Conservation (phyloP, 2,797 vertebrate species). For the Falco naumanni region DNA sequence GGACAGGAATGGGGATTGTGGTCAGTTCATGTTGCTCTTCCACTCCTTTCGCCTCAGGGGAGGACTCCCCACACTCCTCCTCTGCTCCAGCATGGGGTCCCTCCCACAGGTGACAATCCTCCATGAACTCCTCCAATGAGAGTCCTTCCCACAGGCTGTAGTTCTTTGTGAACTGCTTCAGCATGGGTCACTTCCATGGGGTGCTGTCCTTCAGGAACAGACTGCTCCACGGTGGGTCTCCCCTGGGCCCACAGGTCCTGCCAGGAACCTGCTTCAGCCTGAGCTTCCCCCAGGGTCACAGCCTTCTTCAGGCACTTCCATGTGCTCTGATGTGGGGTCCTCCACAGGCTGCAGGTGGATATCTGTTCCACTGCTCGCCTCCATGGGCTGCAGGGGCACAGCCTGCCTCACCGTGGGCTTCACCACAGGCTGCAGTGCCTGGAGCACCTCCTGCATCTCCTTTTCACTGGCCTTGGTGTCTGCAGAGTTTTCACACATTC, state of each 20-base stretch:
- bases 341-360: too few relatives aligned
- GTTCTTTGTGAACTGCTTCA: neutral
- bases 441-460: neutral
- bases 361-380: too few relatives aligned
- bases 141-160: neutral
- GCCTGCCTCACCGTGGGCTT: too few relatives aligned
- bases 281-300: too few relatives aligned
- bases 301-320: too few relatives aligned
- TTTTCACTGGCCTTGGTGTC: neutral
- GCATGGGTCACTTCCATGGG: too few relatives aligned
- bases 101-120: neutral
- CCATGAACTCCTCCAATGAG: neutral
- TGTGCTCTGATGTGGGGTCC: too few relatives aligned
- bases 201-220: neutral
- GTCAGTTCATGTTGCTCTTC: neutral
- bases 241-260: neutral
- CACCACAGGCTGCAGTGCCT: neutral
- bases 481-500: neutral
- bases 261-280: neutral
- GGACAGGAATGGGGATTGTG: too few relatives aligned
- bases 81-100: too few relatives aligned
- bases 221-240: neutral
- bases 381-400: too few relatives aligned
- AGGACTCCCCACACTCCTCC: neutral
- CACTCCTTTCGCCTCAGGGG: neutral